Base-by-base conservation (phyloP, 2,113 vertebrate genomes). In the Ceratotherium simum region DNA sequence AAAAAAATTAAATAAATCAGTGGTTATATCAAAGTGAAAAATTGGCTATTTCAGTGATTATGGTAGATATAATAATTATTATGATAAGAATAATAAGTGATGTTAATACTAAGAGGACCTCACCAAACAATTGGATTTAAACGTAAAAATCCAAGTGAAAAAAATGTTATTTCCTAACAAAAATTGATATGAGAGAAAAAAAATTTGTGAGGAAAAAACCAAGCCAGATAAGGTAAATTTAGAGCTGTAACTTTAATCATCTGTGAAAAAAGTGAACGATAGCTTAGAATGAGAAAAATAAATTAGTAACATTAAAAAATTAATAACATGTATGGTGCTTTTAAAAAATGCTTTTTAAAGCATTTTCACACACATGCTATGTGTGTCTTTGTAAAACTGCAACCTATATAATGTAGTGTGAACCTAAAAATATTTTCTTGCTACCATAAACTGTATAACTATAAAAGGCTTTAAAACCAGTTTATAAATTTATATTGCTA, bases 31-130 rank as follows among this genome's bases (percentile, higher is more conserved):
- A 87, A 42, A 72, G 23, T 73, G 46, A 78, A 86, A 64, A 79
- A 72, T 60, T 81, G 65, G 21, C 8, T 60, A 60, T 75, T 79
- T 93, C 51, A 88, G 25, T 64, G 23, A 82, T 64, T 86, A 29
- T 81, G n/a, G 4, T 69, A 75, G 54, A 54, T 91, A 4, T 67
- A 72, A 86, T 82, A 86, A 91, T 92, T 96, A n/a, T n/a, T 48
- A 78, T 58, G 17, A 21, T 83, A 83, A 92, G 67, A 82, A 64
- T 80, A 78, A 73, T 58, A 62, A 25, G 29, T 54, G 18, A 76
- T 87, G 23, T 75, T 89, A 85, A 70, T 70, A 60, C 7, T 33
- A 79, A 79, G 73, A 87, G 51, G 17, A 82, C 48, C 85, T 88
- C 64, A 91, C 8, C 8, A 88, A 88, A 18, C 4, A 51, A 46